Evolutionary conservation across 2,113 vertebrate species (phyloP), one percentile per base, ranked within the genome.

Genomic region (Paradoxurus hermaphroditus): DNA sequence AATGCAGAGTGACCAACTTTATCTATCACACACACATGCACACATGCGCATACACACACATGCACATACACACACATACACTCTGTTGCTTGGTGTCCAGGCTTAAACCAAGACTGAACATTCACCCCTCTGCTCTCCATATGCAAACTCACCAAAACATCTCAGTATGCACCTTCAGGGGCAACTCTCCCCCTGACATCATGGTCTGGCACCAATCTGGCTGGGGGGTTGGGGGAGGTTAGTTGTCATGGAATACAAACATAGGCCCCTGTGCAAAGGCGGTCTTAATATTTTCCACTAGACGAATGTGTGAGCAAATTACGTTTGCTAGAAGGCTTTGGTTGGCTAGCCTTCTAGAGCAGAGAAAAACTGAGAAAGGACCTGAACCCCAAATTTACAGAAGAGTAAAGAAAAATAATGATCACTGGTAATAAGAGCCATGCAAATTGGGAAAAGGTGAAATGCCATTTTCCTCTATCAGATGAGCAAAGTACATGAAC

Each of bases 351-450:
- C 62, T 90, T 92, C 41, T 56, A 87, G 36, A 72, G 62, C 36
- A 72, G 75, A 46, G 87, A 53, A 25, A 87, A 46, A 36, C 46
- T 83, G n/a, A 56, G 62, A 46, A 90, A 91, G 19, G 31, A 9
- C 27, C 21, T 63, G n/a, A 92, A 75, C 31, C 29, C 63, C n/a
- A 92, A 86, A 91, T 77, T 65, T 88, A 89, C 59, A 88, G 86
- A 85, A 49, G 39, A 84, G 7, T 73, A 72, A 51, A 51, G 75
- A 59, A 31, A 96, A 92, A 84, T 84, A 90, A 95, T 73, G 51
- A 56, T n/a, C 62, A 79, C 62, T 70, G 41, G 21, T 86, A 59
- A 36, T 21, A 51, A 84, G 34, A 63, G 75, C 83, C 21, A 65
- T 56, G 16, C 27, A 51, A 87, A 68, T 49, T 49, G 44, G 16